Percentiles rank a stretch among this genome's conserved stretches.
These are phyloP conservation scores for Gila orcuttii DNA, from an alignment of 2,113 vertebrate genomes.

Conservation along the genomic window DNA sequence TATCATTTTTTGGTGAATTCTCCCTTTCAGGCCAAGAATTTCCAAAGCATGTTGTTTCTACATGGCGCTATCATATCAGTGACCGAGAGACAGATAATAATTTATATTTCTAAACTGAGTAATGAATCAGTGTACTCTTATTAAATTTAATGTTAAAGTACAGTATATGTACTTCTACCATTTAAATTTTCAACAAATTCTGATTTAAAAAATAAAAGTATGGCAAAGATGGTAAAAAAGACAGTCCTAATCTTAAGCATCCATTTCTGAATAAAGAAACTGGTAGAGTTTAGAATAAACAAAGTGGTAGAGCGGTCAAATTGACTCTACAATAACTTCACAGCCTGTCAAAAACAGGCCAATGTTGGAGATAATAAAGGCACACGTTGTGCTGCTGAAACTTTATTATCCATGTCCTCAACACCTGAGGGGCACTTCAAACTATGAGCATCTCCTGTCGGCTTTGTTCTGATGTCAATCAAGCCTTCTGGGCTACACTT, in stretches of 20 bases:
- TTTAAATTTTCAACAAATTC: background rate
- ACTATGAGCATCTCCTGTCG: background rate
- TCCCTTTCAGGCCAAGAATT: background rate
- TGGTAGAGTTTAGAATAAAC: background rate
- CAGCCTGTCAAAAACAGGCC: background rate
- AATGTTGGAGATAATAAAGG: slow-evolving; percentile 54
- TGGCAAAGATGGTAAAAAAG: too few species aligned
- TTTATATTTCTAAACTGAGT: background rate
- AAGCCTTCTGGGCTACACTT: slow-evolving; percentile 4
- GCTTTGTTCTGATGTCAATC: background rate
- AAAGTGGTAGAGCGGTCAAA: background rate
- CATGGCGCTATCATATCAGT: background rate
- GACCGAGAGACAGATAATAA: background rate
- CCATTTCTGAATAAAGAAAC: background rate
- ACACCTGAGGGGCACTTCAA: slow-evolving; percentile 12
- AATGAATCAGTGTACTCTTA: background rate
- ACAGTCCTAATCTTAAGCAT: background rate
- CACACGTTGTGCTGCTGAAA: slow-evolving; percentile 60
- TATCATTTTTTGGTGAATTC: background rate
- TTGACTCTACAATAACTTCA: background rate
- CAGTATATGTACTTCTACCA: background rate
- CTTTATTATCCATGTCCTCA: slow-evolving; percentile 29
- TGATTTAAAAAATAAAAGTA: too few species aligned
- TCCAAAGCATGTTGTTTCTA: background rate
- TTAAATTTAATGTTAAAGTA: background rate